Percentiles rank a stretch among this genome's conserved stretches.
These are phyloP conservation scores for Tenebrio molitor DNA, from an alignment of 1,140 invertebrate genomes.

Conservation along the genomic window DNA sequence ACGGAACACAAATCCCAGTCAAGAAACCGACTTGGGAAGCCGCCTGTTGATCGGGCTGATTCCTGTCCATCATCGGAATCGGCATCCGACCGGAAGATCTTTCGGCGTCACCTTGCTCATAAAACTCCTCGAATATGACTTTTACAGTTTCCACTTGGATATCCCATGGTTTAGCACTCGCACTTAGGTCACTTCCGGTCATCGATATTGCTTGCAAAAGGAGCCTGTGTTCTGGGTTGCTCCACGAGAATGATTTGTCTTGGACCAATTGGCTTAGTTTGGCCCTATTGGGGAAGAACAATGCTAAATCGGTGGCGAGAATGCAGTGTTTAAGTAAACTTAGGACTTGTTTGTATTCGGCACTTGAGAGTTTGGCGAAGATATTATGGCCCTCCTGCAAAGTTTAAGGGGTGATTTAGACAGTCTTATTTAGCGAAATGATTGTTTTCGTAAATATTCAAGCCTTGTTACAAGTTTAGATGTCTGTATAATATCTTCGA, in stretches of 20 bases:
- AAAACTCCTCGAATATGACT: conserved; percentile 89
- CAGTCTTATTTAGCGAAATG: neutral
- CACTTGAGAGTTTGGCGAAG: conserved; percentile 78
- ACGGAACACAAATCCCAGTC: conserved; percentile 84
- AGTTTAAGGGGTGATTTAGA: conserved; percentile 18
- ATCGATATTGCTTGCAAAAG: conserved; percentile 82
- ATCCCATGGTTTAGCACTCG: conserved; percentile 87
- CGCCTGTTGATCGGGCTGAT: conserved; percentile 79
- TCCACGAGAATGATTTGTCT: conserved; percentile 74
- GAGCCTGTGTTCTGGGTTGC: conserved; percentile 73
- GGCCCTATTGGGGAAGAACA: conserved; percentile 84
- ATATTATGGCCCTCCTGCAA: conserved; percentile 85
- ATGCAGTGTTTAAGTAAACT: conserved; percentile 85
- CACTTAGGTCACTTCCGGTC: conserved; percentile 87
- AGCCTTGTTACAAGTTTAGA: too few relatives aligned
- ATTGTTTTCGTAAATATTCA: too few relatives aligned
- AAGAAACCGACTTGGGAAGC: conserved; percentile 85
- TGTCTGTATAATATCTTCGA: too few relatives aligned
- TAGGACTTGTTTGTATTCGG: conserved; percentile 84
- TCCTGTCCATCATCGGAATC: conserved; percentile 88
- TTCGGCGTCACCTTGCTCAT: conserved; percentile 85
- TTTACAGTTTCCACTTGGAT: conserved; percentile 85
- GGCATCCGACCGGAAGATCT: conserved; percentile 76
- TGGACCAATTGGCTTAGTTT: conserved; percentile 74
- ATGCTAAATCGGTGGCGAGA: conserved; percentile 85